Evolutionary conservation across 1,140 invertebrate genomes (phyloP), one percentile per base, ranked within the genome.

Genomic region (Calephelis nemesis): DNA sequence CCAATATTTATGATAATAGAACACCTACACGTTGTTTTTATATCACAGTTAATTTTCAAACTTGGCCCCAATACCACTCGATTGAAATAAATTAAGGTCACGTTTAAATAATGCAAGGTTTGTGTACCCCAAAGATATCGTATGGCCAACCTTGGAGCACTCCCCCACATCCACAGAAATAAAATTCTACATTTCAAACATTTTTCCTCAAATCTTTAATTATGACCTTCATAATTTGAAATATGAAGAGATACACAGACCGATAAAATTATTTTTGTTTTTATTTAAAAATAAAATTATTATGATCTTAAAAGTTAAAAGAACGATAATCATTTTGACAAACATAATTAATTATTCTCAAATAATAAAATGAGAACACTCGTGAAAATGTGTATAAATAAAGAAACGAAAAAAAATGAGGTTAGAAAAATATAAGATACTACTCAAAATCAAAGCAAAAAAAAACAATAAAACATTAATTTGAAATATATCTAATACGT

Each of bases 1-100:
- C 30, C 3, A 40, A 40, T 60, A 60, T 60, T 60, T 60, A 54
- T 54, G 9, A n/a, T 60, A 60, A 60, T 45, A 7, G 42, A 11
- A 30, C 7, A 60, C 54, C 54, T 60, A 60, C 54, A 5, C 30
- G 11, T n/a, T 39, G 12, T 39, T 60, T 54, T 19, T 40, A 19
- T 39, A 60, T 60, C 54, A 60, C 30, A 19, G 54, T 60, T 60
- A 49, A 49, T 49, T 49, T 49, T 49, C 5, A 60, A 60, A 12
- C 30, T 60, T 60, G 39, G 30, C 54, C 39, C 12, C 39, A 60
- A 60, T 60, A 12, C 19, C 30, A 12, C 3, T 60, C 54, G 54
- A 60, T 60, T 19, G 30, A 40, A 60, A 60, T n/a, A 39, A 11
- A 60, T 60, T 60, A 60, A 60, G 54, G 54, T 40, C 54, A 39